Conservation (phyloP, 2,113 vertebrate species). For the Catharus minimus region DNA sequence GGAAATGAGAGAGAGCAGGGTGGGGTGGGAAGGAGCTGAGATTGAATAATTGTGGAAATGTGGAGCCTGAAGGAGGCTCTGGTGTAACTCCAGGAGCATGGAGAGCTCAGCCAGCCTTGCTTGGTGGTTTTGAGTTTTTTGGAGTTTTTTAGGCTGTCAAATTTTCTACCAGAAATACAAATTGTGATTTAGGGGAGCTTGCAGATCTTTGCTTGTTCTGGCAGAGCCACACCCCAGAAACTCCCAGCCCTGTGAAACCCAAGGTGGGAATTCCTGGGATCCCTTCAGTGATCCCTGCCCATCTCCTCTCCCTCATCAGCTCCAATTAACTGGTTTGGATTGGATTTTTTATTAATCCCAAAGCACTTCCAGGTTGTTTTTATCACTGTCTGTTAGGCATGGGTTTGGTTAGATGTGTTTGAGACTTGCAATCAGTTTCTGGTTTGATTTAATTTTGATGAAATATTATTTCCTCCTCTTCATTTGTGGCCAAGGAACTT, state of each 20-base stretch:
- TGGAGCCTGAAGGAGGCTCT: not conserved
- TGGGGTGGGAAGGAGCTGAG: not conserved
- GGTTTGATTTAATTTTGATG: not conserved
- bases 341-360: not conserved
- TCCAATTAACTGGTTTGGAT: not conserved
- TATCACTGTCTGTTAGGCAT: not conserved
- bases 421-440: not conserved
- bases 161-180: too few relatives aligned
- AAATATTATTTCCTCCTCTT: not conserved
- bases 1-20: accelerated
- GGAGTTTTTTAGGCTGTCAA: not conserved
- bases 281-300: accelerated
- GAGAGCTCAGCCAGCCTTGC: not conserved
- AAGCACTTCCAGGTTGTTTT: not conserved
- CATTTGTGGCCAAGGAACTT: not conserved
- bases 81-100: not conserved
- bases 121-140: not conserved
- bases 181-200: not conserved
- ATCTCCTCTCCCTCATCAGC: not conserved
- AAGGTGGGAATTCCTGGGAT: not conserved
- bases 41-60: not conserved
- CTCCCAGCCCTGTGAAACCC: not conserved
- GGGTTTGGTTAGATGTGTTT: not conserved
- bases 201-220: not conserved
- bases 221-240: too few relatives aligned